phyloP scores from a whole-genome alignment of 2,113 vertebrate genomes.

The Sylvietta virens region DNA sequence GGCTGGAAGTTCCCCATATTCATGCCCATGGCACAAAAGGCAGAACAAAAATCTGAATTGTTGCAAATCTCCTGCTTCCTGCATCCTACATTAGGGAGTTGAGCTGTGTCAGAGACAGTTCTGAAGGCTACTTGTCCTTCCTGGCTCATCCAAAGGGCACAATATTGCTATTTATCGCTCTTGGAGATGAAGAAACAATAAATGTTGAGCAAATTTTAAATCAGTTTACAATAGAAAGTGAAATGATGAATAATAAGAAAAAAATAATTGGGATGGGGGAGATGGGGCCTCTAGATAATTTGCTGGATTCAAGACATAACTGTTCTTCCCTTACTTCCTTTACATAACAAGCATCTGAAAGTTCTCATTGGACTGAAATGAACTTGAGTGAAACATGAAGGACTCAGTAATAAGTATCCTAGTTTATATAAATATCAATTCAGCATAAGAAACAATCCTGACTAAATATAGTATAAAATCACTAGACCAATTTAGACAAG shows the following conservation, averaged over 20 bases:
- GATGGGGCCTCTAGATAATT: background rate
- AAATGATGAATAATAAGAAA: background rate
- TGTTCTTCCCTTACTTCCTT: background rate
- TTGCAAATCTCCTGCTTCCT: background rate
- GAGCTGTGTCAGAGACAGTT: background rate
- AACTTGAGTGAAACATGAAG: background rate
- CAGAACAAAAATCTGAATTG: background rate
- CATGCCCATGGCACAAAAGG: background rate
- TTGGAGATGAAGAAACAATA: background rate
- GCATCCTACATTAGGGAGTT: background rate
- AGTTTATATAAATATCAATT: background rate
- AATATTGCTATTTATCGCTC: background rate
- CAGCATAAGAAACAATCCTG: background rate
- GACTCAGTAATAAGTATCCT: background rate
- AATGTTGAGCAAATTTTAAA: background rate
- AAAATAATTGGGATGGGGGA: accelerated
- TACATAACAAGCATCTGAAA: background rate
- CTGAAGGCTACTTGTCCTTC: background rate
- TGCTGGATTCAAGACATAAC: background rate
- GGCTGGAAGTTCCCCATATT: background rate
- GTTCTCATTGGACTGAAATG: background rate
- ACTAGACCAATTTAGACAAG: background rate
- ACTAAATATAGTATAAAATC: background rate
- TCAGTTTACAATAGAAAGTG: background rate
- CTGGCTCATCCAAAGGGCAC: background rate